Evolutionary conservation across 1,140 invertebrate genomes (phyloP).

Genomic region (Trichoplusia ni): DNA sequence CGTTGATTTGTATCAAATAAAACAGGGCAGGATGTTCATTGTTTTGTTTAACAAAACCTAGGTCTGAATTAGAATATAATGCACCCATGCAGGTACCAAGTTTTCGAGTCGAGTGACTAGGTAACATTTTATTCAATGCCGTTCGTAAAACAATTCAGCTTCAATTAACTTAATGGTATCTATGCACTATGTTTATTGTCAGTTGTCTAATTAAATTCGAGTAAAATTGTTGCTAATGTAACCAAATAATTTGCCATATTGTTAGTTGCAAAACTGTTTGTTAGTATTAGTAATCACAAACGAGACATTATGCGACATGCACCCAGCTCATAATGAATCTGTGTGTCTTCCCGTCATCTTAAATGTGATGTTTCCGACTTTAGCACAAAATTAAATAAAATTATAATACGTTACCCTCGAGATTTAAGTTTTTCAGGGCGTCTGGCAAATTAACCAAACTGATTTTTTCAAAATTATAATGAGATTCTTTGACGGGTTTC

Average conservation of each 20-base stretch:
- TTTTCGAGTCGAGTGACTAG: slow-evolving; percentile 1
- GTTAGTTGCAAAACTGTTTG: slow-evolving; percentile 12
- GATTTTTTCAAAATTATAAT: slow-evolving; percentile 65
- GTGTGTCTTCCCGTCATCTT: slow-evolving; percentile 69
- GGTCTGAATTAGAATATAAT: neutral
- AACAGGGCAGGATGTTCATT: neutral
- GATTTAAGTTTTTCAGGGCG: slow-evolving; percentile 54
- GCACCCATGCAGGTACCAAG: neutral
- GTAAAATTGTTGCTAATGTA: neutral
- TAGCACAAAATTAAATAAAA: slow-evolving; percentile 48
- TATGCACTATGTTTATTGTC: neutral
- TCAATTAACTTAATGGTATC: neutral
- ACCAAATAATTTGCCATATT: neutral
- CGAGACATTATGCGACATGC: slow-evolving; percentile 45
- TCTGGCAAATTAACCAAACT: slow-evolving; percentile 64
- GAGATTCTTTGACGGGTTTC: slow-evolving; percentile 70
- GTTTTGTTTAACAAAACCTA: slow-evolving; percentile 4
- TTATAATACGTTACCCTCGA: slow-evolving; percentile 71
- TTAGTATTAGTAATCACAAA: slow-evolving; percentile 28
- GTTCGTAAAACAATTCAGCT: neutral
- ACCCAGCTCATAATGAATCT: slow-evolving; percentile 65
- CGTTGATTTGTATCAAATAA: neutral
- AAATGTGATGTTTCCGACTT: slow-evolving; percentile 30
- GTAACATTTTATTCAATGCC: neutral
- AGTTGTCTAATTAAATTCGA: neutral